Percentiles rank a stretch among this genome's conserved stretches.
phyloP scores from a whole-genome alignment of 1,140 invertebrate species.

The Araneus ventricosus region DNA sequence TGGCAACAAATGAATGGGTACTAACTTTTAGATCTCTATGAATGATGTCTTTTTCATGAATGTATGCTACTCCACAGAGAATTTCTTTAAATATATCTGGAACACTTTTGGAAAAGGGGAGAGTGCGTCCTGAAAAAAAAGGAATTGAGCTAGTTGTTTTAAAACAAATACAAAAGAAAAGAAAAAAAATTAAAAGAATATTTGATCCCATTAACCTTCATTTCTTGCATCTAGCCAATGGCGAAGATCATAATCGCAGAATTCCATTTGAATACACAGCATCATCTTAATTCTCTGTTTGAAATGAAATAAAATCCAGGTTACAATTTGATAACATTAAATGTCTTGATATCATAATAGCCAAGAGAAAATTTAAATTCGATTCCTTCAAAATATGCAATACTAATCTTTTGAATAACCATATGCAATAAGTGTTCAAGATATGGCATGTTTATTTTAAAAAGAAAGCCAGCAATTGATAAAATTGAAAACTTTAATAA shows the following conservation, averaged over 20 bases:
- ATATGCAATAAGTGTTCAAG: neutral
- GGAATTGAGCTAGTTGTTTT: neutral
- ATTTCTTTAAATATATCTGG: slow-evolving; percentile 86
- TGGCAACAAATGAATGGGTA: neutral
- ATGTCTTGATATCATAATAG: neutral
- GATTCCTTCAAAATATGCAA: neutral
- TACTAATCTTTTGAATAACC: neutral
- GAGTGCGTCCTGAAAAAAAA: slow-evolving; percentile 8
- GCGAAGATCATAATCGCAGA: slow-evolving; percentile 87
- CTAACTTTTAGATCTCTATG: slow-evolving; percentile 89
- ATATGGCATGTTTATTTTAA: neutral
- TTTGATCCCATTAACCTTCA: slow-evolving; percentile 1
- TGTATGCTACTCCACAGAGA: slow-evolving; percentile 87
- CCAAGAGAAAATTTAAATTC: neutral
- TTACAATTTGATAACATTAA: neutral
- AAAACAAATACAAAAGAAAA: neutral
- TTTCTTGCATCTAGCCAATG: slow-evolving; percentile 86
- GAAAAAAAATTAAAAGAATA: neutral
- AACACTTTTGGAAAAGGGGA: slow-evolving; percentile 79
- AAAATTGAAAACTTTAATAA: too few species aligned
- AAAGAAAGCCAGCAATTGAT: neutral
- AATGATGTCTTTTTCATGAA: slow-evolving; percentile 87
- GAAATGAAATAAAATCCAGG: neutral
- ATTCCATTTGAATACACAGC: slow-evolving; percentile 91
- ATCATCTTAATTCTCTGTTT: slow-evolving; percentile 81